Base-by-base conservation (phyloP, 2,888 invertebrate genomes). In the Cinara cedri region DNA sequence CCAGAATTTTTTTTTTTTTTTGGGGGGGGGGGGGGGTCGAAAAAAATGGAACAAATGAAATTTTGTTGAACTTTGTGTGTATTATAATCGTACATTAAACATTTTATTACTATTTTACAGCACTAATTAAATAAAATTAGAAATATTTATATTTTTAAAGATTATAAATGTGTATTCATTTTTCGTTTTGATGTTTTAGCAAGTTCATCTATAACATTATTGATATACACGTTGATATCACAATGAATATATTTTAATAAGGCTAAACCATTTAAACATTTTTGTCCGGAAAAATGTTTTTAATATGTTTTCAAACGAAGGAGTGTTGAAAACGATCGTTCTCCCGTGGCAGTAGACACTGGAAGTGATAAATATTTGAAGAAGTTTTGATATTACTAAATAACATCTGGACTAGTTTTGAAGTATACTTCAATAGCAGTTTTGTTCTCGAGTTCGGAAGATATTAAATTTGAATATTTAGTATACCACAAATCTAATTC, bases 321-420 rank as follows among this genome's bases (percentile, higher is more conserved):
- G 16, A 16, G n/a, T 62, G 9, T 16, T 34, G 60, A 34, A 34
- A 62, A 62, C n/a, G n/a, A 62, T 26, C 34, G 0, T 34, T 62
- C 34, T 34, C n/a, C 9, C 16, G n/a, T 16, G 1, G n/a, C 10
- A 13, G 42, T 63, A 63, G 19, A 42, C 42, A 63, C 19, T 44
- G 63, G 44, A 63, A 44, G 42, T 63, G 3, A 63, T 63, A n/a
- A 42, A 42, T 62, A n/a, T 62, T 63, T 63, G 19, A 63, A 63
- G n/a, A 63, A 63, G 13, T 42, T 63, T 44, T 1, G 63, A 13
- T 63, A 19, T 42, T 63, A 63, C 44, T 19, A 4, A 11, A 44
- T 63, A 63, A 63, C 19, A 63, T 42, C 19, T 63, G 42, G 10
- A 42, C 19, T 3, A 13, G 11, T 44, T 63, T 63, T n/a, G 11